Evolutionary conservation across 1,140 invertebrate species (phyloP).

Genomic region (Drosophila setifemur): DNA sequence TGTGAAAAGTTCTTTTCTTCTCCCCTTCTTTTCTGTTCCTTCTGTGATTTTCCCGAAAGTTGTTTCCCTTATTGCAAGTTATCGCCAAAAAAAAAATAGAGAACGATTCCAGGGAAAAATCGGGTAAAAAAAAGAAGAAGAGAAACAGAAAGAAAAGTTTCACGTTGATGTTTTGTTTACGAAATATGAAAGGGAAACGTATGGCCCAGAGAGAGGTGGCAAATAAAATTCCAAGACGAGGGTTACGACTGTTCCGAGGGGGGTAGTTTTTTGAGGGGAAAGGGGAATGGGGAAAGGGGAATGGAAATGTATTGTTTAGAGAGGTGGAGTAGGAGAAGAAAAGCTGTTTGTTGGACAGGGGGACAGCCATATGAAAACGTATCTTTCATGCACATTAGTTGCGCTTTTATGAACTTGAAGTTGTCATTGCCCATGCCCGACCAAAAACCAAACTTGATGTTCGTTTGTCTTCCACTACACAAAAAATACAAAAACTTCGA

Average conservation of each 20-base stretch:
- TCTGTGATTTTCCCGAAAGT: slow-evolving; percentile 44
- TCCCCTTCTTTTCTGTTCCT: slow-evolving; percentile 35
- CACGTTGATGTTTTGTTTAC: slow-evolving; percentile 71
- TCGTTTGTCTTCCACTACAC: slow-evolving; percentile 22
- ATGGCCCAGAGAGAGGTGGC: slow-evolving; percentile 41
- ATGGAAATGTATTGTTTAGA: too few species aligned
- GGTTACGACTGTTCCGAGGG: background rate
- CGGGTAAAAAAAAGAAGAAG: background rate
- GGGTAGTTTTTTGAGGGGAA: background rate
- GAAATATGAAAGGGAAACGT: slow-evolving; percentile 70
- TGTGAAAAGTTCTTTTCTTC: slow-evolving; percentile 69
- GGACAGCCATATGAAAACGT: slow-evolving; percentile 53
- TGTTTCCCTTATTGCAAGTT: slow-evolving; percentile 44
- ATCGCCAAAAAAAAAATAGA: slow-evolving; percentile 12
- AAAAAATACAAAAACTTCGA: background rate
- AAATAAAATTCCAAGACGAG: slow-evolving; percentile 61
- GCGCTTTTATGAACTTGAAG: slow-evolving; percentile 78
- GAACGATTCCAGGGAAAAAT: background rate
- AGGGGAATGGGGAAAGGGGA: background rate
- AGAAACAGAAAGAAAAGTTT: slow-evolving; percentile 40
- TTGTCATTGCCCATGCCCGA: slow-evolving; percentile 70
- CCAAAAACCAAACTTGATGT: slow-evolving; percentile 56
- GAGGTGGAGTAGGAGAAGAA: background rate
- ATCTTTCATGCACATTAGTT: slow-evolving; percentile 77
- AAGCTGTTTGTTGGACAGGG: background rate